A percentile compares a stretch with the other conserved stretches of the same genome.
Conservation (phyloP, 2,888 invertebrate genomes). For the Drosophila hamatofila region DNA sequence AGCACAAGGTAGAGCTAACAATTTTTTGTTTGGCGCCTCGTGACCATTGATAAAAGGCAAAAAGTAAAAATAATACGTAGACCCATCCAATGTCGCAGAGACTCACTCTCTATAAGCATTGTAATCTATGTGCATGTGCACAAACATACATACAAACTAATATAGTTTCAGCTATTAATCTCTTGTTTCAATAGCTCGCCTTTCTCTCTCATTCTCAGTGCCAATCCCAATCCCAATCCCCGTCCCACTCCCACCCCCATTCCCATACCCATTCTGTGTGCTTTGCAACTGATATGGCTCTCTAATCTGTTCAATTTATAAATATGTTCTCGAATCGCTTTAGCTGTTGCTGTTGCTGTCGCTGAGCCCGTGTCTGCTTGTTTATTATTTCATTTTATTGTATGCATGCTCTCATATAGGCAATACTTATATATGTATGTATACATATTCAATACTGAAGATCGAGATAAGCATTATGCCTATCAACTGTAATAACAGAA, state of each 20-base stretch:
- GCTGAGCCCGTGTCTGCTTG: constrained; percentile 3
- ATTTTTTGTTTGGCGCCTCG: constrained; percentile 1
- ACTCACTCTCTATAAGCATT: not conserved
- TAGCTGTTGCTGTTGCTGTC: not conserved
- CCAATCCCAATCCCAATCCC: not conserved
- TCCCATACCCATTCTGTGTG: constrained; percentile 12
- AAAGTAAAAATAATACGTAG: not conserved
- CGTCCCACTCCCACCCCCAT: not conserved
- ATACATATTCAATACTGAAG: constrained; percentile 22
- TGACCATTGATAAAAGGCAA: constrained; percentile 4
- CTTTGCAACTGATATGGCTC: constrained; percentile 46
- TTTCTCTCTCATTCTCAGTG: not conserved
- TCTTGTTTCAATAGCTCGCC: constrained; percentile 3
- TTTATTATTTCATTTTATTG: constrained; percentile 1
- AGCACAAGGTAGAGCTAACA: not conserved
- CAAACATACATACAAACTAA: too few species aligned
- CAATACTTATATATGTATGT: not conserved
- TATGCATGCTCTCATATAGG: not conserved
- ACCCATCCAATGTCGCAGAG: not conserved
- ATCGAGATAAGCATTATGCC: constrained; percentile 31
- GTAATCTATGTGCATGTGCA: not conserved
- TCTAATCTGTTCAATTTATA: constrained; percentile 49
- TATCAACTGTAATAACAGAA: not conserved
- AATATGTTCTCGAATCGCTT: constrained; percentile 37
- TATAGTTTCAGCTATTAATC: not conserved